A percentile compares a stretch with the other conserved stretches of the same genome.
These are phyloP conservation scores for Synaphobranchus kaupii DNA, from an alignment of 2,797 vertebrate species.

Conservation along the genomic window DNA sequence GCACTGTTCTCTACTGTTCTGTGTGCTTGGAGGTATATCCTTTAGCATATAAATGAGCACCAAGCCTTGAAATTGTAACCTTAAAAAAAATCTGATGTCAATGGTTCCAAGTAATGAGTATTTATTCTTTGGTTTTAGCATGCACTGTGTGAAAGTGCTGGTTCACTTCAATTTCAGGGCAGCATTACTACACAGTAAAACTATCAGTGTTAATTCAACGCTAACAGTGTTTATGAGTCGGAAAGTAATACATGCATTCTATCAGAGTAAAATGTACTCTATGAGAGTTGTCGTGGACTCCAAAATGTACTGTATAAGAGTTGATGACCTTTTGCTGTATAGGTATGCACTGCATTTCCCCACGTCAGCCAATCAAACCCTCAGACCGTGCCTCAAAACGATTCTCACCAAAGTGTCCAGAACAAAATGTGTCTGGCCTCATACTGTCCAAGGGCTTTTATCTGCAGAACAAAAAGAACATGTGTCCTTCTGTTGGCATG, in stretches of 20 bases:
- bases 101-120: background rate
- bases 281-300: no score
- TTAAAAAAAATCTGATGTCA: background rate
- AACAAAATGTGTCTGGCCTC: constrained; percentile 40
- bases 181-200: background rate
- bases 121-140: background rate
- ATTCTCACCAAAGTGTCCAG: constrained; percentile 26
- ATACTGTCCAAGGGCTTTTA: background rate
- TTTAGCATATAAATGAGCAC: constrained; percentile 6
- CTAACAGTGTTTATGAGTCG: background rate
- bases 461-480: constrained; percentile 68
- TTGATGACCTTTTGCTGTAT: background rate
- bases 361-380: background rate
- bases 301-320: no score
- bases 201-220: background rate
- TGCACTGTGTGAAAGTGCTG: background rate
- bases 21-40: constrained; percentile 62
- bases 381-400: background rate
- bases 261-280: background rate
- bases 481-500: constrained; percentile 75
- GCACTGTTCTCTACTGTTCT: background rate
- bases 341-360: background rate
- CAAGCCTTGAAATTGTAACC: background rate
- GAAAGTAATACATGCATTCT: background rate
- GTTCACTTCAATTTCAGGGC: no score